Evolutionary conservation across 2,113 vertebrate species (phyloP).

Genomic region (Grammomys surdaster): DNA sequence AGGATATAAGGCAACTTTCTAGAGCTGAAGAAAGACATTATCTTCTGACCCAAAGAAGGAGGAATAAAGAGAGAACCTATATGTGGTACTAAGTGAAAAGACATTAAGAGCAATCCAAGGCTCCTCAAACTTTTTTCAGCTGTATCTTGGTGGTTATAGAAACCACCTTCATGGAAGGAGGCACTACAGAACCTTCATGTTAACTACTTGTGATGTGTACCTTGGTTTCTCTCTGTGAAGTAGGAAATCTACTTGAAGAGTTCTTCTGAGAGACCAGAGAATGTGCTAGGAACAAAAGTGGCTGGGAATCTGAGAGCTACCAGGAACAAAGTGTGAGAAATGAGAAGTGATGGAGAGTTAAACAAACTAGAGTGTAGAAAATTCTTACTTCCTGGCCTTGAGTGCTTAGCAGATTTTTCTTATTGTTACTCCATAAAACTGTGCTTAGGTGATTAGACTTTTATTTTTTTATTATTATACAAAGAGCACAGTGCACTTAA

Average conservation of each 20-base stretch:
- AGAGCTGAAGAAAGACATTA: neutral
- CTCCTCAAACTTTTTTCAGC: neutral
- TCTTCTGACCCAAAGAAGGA: neutral
- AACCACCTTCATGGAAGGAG: neutral
- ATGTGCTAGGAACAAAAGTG: neutral
- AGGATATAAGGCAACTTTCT: neutral
- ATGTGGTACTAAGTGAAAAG: neutral
- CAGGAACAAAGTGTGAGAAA: neutral
- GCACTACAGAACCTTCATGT: neutral
- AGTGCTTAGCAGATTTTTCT: neutral
- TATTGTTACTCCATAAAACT: slow-evolving; percentile 9
- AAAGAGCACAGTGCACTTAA: neutral
- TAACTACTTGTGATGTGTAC: neutral
- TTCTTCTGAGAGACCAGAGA: neutral
- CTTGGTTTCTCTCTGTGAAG: neutral
- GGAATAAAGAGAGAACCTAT: neutral
- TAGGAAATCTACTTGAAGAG: neutral
- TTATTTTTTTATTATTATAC: neutral
- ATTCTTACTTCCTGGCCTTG: neutral
- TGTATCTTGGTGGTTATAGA: neutral
- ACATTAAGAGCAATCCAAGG: neutral
- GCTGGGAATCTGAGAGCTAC: neutral
- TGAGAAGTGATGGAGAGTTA: neutral
- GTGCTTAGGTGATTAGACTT: neutral
- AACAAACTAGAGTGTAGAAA: neutral